A percentile compares a stretch with the other conserved stretches of the same genome.
Evolutionary conservation across 1,140 invertebrate genomes (phyloP).

Genomic region (Formica exsecta): DNA sequence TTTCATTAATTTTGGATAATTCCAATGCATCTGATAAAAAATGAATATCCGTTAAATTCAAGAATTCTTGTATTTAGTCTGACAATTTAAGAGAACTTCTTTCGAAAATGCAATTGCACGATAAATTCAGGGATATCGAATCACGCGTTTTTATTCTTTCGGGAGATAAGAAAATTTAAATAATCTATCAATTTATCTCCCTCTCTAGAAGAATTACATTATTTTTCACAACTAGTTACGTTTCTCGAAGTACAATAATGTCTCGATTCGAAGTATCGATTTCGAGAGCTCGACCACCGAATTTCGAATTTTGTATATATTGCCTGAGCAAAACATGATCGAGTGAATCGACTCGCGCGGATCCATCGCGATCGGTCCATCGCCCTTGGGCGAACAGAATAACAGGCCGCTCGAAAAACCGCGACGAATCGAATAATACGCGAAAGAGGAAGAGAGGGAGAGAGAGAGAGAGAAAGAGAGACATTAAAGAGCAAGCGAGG

Average conservation of each 20-base stretch:
- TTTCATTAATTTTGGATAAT: neutral
- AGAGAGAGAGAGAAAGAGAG: neutral
- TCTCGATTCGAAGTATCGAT: too few species aligned
- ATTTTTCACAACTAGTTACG: neutral
- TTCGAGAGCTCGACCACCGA: neutral
- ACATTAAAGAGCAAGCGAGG: slow-evolving; percentile 35
- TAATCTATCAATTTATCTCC: neutral
- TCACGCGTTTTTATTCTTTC: neutral
- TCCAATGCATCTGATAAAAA: neutral
- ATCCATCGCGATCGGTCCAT: slow-evolving; percentile 16
- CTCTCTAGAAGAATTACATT: neutral
- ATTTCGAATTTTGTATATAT: neutral
- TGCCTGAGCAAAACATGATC: neutral
- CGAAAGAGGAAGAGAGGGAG: neutral
- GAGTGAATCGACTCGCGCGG: neutral
- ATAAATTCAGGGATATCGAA: neutral
- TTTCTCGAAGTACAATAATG: neutral
- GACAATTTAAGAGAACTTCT: neutral
- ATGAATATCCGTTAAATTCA: neutral
- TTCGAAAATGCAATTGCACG: neutral
- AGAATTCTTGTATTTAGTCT: neutral
- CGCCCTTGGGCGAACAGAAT: slow-evolving; percentile 1
- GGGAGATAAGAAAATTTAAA: neutral
- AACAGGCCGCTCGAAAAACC: slow-evolving; percentile 49
- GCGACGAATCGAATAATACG: slow-evolving; percentile 24